A percentile compares a stretch with the other conserved stretches of the same genome.
Evolutionary conservation across 2,888 invertebrate genomes (phyloP).

Genomic region (Heliconius ethilla): DNA sequence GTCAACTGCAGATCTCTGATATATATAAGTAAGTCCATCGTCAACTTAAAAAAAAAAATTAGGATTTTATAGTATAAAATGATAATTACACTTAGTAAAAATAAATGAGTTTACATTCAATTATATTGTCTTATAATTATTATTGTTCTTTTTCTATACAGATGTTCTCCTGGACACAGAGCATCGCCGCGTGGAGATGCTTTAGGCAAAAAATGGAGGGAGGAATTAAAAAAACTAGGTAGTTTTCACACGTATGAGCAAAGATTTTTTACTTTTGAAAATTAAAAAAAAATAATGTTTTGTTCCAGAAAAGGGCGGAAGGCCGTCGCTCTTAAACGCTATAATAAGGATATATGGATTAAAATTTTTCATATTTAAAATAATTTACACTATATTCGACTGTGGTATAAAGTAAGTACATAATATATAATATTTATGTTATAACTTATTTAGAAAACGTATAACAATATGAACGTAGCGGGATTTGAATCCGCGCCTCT

Average conservation of each 20-base stretch:
- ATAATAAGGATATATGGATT: constrained; percentile 65
- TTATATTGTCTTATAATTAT: not conserved
- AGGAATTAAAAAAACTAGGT: constrained; percentile 64
- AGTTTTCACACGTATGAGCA: not conserved
- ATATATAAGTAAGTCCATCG: constrained; percentile 62
- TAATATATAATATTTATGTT: not conserved
- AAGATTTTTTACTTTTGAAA: not conserved
- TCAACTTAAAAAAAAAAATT: no score
- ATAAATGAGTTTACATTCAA: not conserved
- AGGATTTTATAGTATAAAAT: no score
- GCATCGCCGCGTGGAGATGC: constrained; percentile 70
- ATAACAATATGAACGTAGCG: no score
- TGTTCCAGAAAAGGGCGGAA: constrained; percentile 66
- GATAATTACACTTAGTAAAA: not conserved
- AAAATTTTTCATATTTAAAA: constrained; percentile 63
- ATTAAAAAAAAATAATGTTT: not conserved
- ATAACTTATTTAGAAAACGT: no score
- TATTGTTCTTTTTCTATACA: constrained; percentile 42
- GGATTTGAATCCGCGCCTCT: no score
- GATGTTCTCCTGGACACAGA: constrained; percentile 66
- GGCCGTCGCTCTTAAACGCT: constrained; percentile 67
- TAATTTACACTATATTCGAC: constrained; percentile 65
- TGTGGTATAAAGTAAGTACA: constrained; percentile 59
- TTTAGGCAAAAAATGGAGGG: constrained; percentile 63
- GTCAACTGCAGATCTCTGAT: constrained; percentile 74